phyloP scores from a whole-genome alignment of 2,888 invertebrate species.

The Lasioglossum malachurum region DNA sequence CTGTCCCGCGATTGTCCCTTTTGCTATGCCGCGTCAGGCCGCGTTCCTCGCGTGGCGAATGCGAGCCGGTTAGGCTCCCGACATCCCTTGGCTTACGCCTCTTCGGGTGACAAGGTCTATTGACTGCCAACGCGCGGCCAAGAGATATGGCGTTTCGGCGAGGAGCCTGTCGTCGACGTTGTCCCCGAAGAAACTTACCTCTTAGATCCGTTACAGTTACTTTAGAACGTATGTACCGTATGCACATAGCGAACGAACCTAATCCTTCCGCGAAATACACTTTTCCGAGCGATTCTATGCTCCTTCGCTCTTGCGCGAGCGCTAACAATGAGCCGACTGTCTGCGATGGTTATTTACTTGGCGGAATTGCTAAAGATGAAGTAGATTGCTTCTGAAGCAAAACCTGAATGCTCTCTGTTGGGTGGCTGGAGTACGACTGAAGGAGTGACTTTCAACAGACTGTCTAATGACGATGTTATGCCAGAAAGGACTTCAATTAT shows the following conservation, averaged over 20 bases:
- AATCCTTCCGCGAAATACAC: not conserved
- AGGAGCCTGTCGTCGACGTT: not conserved
- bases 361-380: not conserved
- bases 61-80: conserved; percentile 19
- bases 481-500: not conserved
- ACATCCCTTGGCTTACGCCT: conserved; percentile 39
- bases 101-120: conserved; percentile 35
- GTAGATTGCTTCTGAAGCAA: not conserved
- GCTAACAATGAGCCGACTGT: not conserved
- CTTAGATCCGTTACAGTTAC: not conserved
- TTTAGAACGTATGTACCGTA: not conserved
- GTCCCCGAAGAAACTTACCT: not conserved
- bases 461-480: not conserved
- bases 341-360: not conserved
- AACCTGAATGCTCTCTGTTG: not conserved
- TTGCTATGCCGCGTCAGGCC: conserved; percentile 20
- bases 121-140: conserved; percentile 43
- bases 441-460: not conserved
- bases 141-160: conserved; percentile 34
- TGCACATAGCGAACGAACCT: too few species aligned
- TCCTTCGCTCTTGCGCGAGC: not conserved
- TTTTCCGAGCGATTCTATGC: not conserved
- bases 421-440: not conserved
- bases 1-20: conserved; percentile 41
- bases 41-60: conserved; percentile 49